phyloP scores from a whole-genome alignment of 2,888 invertebrate species.

The Linnaemya vulpina region DNA sequence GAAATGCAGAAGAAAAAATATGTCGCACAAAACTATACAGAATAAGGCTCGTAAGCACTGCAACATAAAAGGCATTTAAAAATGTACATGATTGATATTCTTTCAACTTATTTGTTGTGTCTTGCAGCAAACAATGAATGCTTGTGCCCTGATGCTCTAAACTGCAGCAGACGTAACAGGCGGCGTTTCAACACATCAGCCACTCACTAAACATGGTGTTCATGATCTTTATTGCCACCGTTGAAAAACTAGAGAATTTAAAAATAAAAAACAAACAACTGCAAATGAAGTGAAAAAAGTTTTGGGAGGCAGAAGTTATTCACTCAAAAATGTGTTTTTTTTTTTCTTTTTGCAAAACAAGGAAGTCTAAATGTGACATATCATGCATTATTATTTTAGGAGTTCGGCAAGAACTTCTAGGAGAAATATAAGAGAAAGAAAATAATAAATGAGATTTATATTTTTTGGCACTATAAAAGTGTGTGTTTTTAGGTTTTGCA shows the following conservation, averaged over 20 bases:
- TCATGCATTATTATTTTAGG: constrained; percentile 64
- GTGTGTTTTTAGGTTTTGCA: constrained; percentile 63
- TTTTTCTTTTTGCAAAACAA: constrained; percentile 61
- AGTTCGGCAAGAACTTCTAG: constrained; percentile 23
- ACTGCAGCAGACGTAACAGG: constrained; percentile 30
- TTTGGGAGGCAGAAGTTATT: constrained; percentile 43
- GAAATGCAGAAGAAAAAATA: constrained; percentile 25
- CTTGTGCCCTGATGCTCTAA: constrained; percentile 16
- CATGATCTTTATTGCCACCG: constrained; percentile 60
- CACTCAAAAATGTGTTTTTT: constrained; percentile 36
- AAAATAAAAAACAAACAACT: constrained; percentile 7
- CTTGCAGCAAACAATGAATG: constrained; percentile 14
- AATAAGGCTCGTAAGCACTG: constrained; percentile 18
- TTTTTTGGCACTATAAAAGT: constrained; percentile 58
- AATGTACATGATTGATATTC: constrained; percentile 67
- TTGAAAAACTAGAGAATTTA: constrained; percentile 10
- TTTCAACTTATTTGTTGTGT: constrained; percentile 54
- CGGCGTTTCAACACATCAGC: constrained; percentile 12
- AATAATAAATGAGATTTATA: constrained; percentile 61
- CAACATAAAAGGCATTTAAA: constrained; percentile 24
- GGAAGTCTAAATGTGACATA: constrained; percentile 71
- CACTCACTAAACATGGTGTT: constrained; percentile 39
- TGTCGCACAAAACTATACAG: constrained; percentile 61
- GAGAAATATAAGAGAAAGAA: constrained; percentile 2
- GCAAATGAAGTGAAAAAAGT: constrained; percentile 55